Base-by-base conservation (phyloP, 2,113 vertebrate genomes). In the Antigone vipio region DNA sequence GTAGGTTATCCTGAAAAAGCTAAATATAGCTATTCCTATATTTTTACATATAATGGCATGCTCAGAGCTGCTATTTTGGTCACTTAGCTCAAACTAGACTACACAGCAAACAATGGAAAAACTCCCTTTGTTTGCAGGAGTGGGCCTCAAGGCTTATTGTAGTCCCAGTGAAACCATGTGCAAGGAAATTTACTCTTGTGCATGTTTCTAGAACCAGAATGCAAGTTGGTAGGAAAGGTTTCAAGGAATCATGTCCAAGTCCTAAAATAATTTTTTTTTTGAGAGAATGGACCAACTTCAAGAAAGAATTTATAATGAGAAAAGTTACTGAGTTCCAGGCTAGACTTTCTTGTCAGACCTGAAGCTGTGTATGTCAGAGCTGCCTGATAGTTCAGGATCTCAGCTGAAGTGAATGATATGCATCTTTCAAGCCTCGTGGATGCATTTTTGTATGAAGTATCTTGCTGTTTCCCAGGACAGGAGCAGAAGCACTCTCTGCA, bases 1-100 rank as follows among this genome's bases (percentile, higher is more conserved):
- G 86, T 45, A 85, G 81, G 74, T 93, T 93, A 93, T 81, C 92
- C 94, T 79, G 71, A 56, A 91, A 72, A 76, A 66, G 42, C 69
- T 95, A 95, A 91, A 92, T 89, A 89, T 94, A 95, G 53, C 10
- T 58, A 17, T 85, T 93, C 58, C 69, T 89, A 2, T 93, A 81
- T 88, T 91, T 84, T 87, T 30, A 9, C 49, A 32, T 76, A 20
- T 34, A 92, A 47, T 1, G 1, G 35, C 55, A 62, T 26, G 53
- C n/a, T 53, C 59, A 84, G 9, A 42, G 68, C 32, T 87, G 66
- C 92, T 95, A 79, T 95, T 97, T 95, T 62, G 29, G 66, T 89
- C 66, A 62, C 16, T 83, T 20, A 66, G 24, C 30, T 42, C 76
- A 66, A 81, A 66, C 8, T 69, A 95, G 55, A 35, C 47, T 74